Base-by-base conservation (phyloP, 2,888 invertebrate genomes). In the Suillia variegata region DNA sequence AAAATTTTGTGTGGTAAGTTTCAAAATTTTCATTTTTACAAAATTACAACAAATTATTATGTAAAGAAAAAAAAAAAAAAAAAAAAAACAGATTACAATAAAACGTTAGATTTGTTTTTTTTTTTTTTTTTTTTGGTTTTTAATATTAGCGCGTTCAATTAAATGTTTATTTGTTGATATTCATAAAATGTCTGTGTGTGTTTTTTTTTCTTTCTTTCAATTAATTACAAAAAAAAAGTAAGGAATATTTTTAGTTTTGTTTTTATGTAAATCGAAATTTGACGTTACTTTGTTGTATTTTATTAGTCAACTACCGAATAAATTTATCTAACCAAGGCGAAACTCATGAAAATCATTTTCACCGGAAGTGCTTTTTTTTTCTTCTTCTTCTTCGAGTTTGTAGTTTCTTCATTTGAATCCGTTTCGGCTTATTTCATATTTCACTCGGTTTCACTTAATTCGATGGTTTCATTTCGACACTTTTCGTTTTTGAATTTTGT, bases 1-100 rank as follows among this genome's bases (percentile, higher is more conserved):
- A 70, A 75, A 78, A 80, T 81, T 81, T 81, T 81, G 81, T 81
- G 81, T 81, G 81, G 81, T 81, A 81, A 81, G 81, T 81, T 81
- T 74, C 70, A 76, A 77, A 73, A n/a, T 73, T 75, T 71, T 76
- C 75, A 69, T 70, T 74, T 73, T 63, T 62, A 62, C 63, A 61
- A 65, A 45, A 45, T 45, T 45, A 45, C 18, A 5, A 17, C 5
- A 63, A 59, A 65, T 62, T 53, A 59, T 61, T 54, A 59, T 31
- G 26, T 10, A 26, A 26, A 26, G 10, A 26, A 26, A 61, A 61
- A 54, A 47, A 21, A 62, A 70, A 54, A 47, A 47, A 52, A 70
- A 59, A 21, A 55, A 24, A 65, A 51, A 60, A 54, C 34, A 62
- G 62, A 56, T n/a, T 56, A 31, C 12, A 31, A 31, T 62, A 55